phyloP scores from a whole-genome alignment of 1,140 invertebrate species.

The Sminthurinus signatus region DNA sequence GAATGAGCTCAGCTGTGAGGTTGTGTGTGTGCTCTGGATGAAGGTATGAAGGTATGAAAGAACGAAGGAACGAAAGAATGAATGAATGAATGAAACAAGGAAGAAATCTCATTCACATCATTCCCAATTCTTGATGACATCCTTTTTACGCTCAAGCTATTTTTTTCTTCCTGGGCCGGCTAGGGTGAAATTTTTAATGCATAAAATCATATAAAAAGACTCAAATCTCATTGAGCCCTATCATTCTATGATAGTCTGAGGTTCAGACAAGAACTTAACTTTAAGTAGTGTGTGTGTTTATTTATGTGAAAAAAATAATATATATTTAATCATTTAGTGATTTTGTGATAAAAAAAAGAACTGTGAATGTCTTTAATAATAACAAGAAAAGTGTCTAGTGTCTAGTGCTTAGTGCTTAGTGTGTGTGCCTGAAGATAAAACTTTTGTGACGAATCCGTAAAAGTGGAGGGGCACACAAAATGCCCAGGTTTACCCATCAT shows the following conservation, averaged over 20 bases:
- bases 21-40: not conserved
- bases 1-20: no score
- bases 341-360: no score
- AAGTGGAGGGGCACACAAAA: not conserved
- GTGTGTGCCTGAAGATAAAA: no score
- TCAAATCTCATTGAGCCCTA: not conserved
- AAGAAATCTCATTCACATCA: constrained; percentile 18
- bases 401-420: no score
- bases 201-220: constrained; percentile 28
- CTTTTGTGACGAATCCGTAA: not conserved
- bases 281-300: no score
- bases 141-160: constrained; percentile 38
- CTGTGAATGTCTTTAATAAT: no score
- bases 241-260: not conserved
- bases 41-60: no score
- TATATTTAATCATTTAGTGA: no score
- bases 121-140: constrained; percentile 27
- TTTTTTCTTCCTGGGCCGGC: constrained; percentile 30
- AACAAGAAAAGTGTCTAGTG: no score
- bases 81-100: constrained; percentile 8
- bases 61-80: no score
- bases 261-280: constrained; percentile 5
- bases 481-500: not conserved
- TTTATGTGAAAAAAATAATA: no score
- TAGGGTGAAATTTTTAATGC: constrained; percentile 24